Conservation (phyloP, 2,797 vertebrate genomes). For the Hyperoplus lanceolatus region DNA sequence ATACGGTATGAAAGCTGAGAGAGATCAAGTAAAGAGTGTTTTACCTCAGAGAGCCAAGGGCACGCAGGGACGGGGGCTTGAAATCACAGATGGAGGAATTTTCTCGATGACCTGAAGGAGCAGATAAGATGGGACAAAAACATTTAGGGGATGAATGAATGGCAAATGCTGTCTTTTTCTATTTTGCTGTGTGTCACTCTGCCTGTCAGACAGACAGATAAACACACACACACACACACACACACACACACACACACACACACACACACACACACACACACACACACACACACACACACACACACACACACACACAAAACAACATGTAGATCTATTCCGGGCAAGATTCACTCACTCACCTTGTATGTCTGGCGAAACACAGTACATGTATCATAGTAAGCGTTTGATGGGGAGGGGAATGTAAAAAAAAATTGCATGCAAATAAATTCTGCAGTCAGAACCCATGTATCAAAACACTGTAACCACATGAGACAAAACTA, state of each 20-base stretch:
- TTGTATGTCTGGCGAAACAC: constrained; percentile 71
- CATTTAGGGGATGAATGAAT: constrained; percentile 50
- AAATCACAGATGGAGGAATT: constrained; percentile 90
- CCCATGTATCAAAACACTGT: constrained; percentile 76
- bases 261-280: constrained; percentile 22
- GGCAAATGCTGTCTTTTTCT: constrained; percentile 32
- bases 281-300: constrained; percentile 10
- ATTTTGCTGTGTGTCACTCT: constrained; percentile 16
- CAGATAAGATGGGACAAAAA: constrained; percentile 71
- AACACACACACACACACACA: constrained; percentile 32
- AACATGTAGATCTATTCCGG: constrained; percentile 63
- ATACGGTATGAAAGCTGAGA: background rate
- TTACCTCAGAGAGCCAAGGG: constrained; percentile 83
- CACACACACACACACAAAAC: constrained; percentile 60
- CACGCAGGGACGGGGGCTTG: constrained; percentile 68
- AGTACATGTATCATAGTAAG: constrained; percentile 77
- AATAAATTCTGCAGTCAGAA: constrained; percentile 78
- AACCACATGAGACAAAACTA: constrained; percentile 68
- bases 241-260: constrained; percentile 24
- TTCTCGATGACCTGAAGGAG: constrained; percentile 87
- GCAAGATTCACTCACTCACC: constrained; percentile 65
- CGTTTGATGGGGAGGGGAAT: constrained; percentile 74
- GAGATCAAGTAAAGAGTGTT: constrained; percentile 30
- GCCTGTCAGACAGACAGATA: constrained; percentile 28
- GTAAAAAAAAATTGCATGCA: constrained; percentile 83